These are phyloP conservation scores for Siderastrea siderea DNA, from an alignment of 92 coral and sea anemone genomes.

Conservation along the genomic window DNA sequence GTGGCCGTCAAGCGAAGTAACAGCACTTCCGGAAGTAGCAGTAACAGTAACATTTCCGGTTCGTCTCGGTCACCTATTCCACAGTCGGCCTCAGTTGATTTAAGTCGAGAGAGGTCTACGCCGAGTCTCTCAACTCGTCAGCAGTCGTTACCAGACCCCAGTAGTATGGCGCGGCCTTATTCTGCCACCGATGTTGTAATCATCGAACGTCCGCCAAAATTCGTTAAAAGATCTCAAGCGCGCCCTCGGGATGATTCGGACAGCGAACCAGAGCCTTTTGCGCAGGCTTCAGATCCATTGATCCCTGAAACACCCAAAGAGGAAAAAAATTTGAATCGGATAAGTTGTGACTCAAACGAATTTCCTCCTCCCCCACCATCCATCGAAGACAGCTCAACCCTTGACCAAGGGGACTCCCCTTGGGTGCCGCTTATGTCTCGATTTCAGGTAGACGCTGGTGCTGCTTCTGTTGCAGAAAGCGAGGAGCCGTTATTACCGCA, in stretches of 20 bases:
- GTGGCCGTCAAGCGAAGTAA: conserved; percentile 67
- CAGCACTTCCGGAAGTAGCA: conserved; percentile 43
- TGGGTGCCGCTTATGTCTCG: conserved; percentile 92
- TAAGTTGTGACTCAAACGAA: conserved; percentile 64
- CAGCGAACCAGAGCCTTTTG: conserved; percentile 30
- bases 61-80: conserved; percentile 18
- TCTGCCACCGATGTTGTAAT: conserved; percentile 31
- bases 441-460: conserved; percentile 76
- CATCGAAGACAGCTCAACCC: conserved; percentile 47
- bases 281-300: conserved; percentile 34
- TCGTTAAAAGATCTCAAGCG: conserved; percentile 3
- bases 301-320: conserved; percentile 28
- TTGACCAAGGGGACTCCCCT: conserved; percentile 74
- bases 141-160: conserved; percentile 43
- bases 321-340: conserved; percentile 19
- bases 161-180: conserved; percentile 11
- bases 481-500: conserved; percentile 76
- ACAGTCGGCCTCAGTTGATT: conserved; percentile 33
- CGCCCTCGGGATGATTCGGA: conserved; percentile 45
- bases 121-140: conserved; percentile 32
- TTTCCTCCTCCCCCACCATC: conserved; percentile 89
- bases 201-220: conserved; percentile 22
- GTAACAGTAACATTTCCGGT: conserved; percentile 20
- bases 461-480: conserved; percentile 63
- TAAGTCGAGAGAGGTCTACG: conserved; percentile 25